Evolutionary conservation across 2,797 vertebrate genomes (phyloP), one percentile per base, ranked within the genome.

Genomic region (Clarias fuscus): DNA sequence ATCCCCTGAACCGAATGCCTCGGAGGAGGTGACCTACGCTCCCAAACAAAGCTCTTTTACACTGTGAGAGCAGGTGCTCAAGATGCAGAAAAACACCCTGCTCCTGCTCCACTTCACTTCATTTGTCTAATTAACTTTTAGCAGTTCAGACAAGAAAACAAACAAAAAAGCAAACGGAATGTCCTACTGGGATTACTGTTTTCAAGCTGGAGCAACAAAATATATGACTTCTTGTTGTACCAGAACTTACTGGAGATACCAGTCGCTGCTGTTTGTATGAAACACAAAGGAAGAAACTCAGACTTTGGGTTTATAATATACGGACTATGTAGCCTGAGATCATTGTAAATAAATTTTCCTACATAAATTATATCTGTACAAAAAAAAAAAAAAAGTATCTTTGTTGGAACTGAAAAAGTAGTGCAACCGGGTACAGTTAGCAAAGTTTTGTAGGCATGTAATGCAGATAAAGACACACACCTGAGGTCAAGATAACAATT

Each of bases 31-130:
- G 83, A 87, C 86, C 78, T 89, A 89, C 17, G 20, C 84, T 84
- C 87, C 85, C 85, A 97, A 97, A 93, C 98, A 99, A 93, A 99
- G 97, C 94, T 99, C 98, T 1, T 99, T 98, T 82, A 99, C 98
- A 90, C 96, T 99, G 95, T 99, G 97, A 96, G 94, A 92, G 92
- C 91, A 79, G 77, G 82, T 64, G 87, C 85, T 5, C 88, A 87
- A 87, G 87, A 90, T 64, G 30, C 73, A 75, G 61, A n/a, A 58
- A 73, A 77, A 64, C 5, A 64, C 43, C 24, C 3, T 22, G 58
- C 53, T 78, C 84, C 70, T 61, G 43, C 56, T 86, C 81, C 81
- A 59, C 64, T 62, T 77, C 1, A 33, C 17, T 77, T 27, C 18
- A 33, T 70, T 64, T 40, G 27, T 84, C 85, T 67, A 48, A 15